Evolutionary conservation across 2,888 invertebrate genomes (phyloP).

Genomic region (Lepetodrilus schrolli): DNA sequence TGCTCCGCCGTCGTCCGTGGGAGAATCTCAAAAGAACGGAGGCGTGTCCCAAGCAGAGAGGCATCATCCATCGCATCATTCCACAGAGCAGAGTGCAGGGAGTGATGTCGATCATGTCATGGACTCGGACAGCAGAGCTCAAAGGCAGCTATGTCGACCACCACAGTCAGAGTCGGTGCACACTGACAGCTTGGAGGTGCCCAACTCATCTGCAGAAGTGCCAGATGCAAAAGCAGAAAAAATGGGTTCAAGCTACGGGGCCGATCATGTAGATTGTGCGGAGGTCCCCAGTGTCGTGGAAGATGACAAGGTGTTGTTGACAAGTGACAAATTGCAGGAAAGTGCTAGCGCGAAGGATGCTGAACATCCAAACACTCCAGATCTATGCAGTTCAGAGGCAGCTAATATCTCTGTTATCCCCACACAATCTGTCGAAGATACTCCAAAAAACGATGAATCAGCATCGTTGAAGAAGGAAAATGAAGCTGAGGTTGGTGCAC

Average conservation of each 20-base stretch:
- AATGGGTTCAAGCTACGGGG: background rate
- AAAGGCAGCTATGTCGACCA: background rate
- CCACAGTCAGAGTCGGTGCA: background rate
- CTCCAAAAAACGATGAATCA: no score
- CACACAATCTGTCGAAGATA: no score
- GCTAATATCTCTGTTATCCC: constrained; percentile 20
- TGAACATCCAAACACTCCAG: constrained; percentile 18
- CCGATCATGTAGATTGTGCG: background rate
- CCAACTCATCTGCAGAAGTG: background rate
- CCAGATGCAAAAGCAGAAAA: background rate
- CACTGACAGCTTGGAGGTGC: constrained; percentile 12
- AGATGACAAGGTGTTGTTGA: no score
- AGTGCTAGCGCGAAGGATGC: background rate
- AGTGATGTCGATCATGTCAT: background rate
- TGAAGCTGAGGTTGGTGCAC: background rate
- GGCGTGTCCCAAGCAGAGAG: background rate
- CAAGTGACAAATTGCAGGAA: no score
- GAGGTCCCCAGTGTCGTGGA: background rate
- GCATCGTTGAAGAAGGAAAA: no score
- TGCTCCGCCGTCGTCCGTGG: background rate
- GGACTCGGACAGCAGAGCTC: background rate
- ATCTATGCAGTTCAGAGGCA: constrained; percentile 27
- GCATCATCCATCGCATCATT: constrained; percentile 23
- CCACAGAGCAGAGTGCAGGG: constrained; percentile 17
- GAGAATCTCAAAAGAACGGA: constrained; percentile 9